Evolutionary conservation across 2,888 invertebrate species (phyloP).

Genomic region (Dermolepida albohirtum): DNA sequence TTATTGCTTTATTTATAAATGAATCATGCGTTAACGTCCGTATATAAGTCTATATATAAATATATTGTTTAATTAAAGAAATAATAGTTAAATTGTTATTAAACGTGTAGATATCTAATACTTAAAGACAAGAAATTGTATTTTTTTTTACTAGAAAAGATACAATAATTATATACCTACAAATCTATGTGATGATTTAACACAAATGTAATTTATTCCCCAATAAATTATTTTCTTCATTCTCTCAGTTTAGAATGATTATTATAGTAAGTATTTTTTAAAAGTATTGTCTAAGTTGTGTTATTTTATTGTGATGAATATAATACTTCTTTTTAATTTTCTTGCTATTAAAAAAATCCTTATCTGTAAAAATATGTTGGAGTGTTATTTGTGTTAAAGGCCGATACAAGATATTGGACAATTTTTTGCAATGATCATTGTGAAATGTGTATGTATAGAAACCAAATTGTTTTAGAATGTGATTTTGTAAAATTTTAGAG

Average conservation of each 20-base stretch:
- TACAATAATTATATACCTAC: conserved; percentile 22
- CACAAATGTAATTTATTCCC: conserved; percentile 25
- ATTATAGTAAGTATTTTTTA: conserved; percentile 21
- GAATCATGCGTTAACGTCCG: conserved; percentile 17
- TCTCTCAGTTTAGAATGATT: background rate
- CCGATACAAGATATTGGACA: conserved; percentile 34
- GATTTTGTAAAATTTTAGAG: conserved; percentile 58
- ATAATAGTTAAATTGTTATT: conserved; percentile 32
- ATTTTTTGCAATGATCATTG: conserved; percentile 50
- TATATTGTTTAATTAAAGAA: conserved; percentile 38
- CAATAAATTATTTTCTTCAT: conserved; percentile 24
- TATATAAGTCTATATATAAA: conserved; percentile 25
- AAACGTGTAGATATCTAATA: conserved; percentile 28
- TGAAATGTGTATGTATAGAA: conserved; percentile 45
- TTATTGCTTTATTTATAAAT: conserved; percentile 44
- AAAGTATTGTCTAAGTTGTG: conserved; percentile 14
- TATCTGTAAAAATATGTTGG: conserved; percentile 16
- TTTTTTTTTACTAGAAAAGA: conserved; percentile 22
- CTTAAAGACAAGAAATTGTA: conserved; percentile 12
- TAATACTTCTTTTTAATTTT: conserved; percentile 10
- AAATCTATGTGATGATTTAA: conserved; percentile 21
- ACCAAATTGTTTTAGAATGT: conserved; percentile 52
- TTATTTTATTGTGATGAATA: conserved; percentile 22
- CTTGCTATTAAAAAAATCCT: conserved; percentile 10
- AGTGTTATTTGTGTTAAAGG: conserved; percentile 35